These are phyloP conservation scores for Albula goreensis DNA, from an alignment of 2,113 vertebrate genomes.

Conservation along the genomic window DNA sequence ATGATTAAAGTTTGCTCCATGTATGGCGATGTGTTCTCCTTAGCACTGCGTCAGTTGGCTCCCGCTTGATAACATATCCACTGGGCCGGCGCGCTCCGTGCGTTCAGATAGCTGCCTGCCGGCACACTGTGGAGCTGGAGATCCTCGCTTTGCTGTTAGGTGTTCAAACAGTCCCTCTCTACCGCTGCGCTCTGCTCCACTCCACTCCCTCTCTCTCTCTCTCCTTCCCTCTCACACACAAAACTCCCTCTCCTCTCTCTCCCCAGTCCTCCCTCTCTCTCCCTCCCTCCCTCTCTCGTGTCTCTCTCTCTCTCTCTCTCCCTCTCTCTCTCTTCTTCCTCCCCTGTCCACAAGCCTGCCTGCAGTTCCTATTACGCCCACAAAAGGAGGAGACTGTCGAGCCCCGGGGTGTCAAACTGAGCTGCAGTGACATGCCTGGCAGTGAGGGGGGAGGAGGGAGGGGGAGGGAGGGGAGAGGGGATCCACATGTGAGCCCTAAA, in stretches of 20 bases:
- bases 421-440: conserved; percentile 38
- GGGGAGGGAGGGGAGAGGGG: background rate
- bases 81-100: background rate
- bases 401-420: conserved; percentile 51
- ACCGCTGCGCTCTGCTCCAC: conserved; percentile 13
- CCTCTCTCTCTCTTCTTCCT: conserved; percentile 31
- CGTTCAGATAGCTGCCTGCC: background rate
- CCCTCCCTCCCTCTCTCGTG: conserved; percentile 25
- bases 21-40: conserved; percentile 54
- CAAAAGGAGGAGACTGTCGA: conserved; percentile 56
- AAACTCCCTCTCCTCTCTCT: conserved; percentile 8
- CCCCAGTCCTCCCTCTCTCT: conserved; percentile 33
- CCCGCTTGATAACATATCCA: conserved; percentile 15
- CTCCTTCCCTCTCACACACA: conserved; percentile 18
- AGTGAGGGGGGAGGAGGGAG: conserved; percentile 22
- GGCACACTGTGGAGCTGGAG: conserved; percentile 23
- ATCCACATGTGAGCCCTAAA: no score
- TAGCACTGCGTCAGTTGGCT: background rate
- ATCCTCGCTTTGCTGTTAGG: conserved; percentile 60
- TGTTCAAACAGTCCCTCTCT: conserved; percentile 64
- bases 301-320: conserved; percentile 25
- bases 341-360: conserved; percentile 22
- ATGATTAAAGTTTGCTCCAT: conserved; percentile 85
- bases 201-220: conserved; percentile 28
- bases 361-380: conserved; percentile 58